These are phyloP conservation scores for Mamestra brassicae DNA, from an alignment of 2,888 invertebrate species.

Conservation along the genomic window DNA sequence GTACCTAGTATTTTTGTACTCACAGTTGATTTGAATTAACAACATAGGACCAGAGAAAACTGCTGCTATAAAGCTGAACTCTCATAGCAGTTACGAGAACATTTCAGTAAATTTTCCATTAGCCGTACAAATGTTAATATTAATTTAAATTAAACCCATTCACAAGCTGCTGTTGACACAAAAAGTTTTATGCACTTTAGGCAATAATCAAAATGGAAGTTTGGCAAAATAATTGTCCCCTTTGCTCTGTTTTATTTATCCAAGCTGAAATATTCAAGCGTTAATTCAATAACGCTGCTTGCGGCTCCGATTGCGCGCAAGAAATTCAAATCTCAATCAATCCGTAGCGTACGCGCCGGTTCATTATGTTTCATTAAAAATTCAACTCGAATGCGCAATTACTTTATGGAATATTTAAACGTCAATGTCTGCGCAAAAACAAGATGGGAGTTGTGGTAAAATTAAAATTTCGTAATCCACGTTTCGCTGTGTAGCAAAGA, in stretches of 20 bases:
- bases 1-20: background rate
- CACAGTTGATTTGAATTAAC: background rate
- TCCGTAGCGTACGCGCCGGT: slow-evolving; percentile 80
- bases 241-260: slow-evolving; percentile 82
- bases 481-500: slow-evolving; percentile 82
- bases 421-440: slow-evolving; percentile 85
- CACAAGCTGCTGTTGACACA: slow-evolving; percentile 69
- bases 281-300: slow-evolving; percentile 84
- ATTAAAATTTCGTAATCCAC: slow-evolving; percentile 86
- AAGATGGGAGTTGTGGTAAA: slow-evolving; percentile 84
- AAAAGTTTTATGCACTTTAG: slow-evolving; percentile 76
- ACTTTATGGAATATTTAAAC: slow-evolving; percentile 88
- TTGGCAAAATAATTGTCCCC: slow-evolving; percentile 70
- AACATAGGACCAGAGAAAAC: background rate
- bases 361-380: slow-evolving; percentile 88
- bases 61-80: slow-evolving; percentile 12
- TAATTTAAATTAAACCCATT: slow-evolving; percentile 58
- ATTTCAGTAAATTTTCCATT: slow-evolving; percentile 36
- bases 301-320: slow-evolving; percentile 83
- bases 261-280: slow-evolving; percentile 83
- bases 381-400: slow-evolving; percentile 86
- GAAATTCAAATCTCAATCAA: slow-evolving; percentile 90
- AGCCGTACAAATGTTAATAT: slow-evolving; percentile 36
- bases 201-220: slow-evolving; percentile 68
- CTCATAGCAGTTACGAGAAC: slow-evolving; percentile 17